These are phyloP conservation scores for Ichneumon xanthorius DNA, from an alignment of 2,888 invertebrate species.

Conservation along the genomic window DNA sequence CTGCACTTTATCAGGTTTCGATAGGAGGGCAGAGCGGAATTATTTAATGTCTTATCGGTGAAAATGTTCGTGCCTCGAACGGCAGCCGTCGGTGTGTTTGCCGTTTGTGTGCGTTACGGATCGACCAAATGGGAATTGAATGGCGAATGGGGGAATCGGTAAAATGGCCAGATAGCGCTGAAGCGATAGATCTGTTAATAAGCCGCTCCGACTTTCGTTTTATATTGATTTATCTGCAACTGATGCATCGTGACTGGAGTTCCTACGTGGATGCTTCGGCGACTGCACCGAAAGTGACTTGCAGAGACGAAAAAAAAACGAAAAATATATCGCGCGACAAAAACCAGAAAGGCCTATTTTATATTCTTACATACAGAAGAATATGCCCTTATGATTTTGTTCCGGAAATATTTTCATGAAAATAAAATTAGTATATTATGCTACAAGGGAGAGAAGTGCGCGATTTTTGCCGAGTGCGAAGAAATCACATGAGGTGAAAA, in stretches of 20 bases:
- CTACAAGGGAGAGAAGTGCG: too few relatives aligned
- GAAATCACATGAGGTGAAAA: too few relatives aligned
- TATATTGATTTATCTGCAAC: background rate
- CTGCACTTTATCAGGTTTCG: constrained; percentile 28
- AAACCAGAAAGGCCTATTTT: too few relatives aligned
- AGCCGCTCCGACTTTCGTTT: background rate
- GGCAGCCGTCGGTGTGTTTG: background rate
- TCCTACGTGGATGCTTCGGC: background rate
- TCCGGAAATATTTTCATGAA: too few relatives aligned
- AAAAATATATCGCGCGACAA: background rate
- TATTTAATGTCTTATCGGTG: constrained; percentile 27
- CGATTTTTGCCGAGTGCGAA: too few relatives aligned
- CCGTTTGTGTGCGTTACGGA: background rate
- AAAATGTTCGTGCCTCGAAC: constrained; percentile 2
- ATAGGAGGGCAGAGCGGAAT: constrained; percentile 19
- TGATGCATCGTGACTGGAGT: background rate
- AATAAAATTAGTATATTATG: too few relatives aligned
- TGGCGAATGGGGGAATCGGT: background rate
- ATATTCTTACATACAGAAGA: too few relatives aligned
- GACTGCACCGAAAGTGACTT: background rate
- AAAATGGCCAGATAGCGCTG: background rate
- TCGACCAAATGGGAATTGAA: constrained; percentile 15
- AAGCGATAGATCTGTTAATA: background rate
- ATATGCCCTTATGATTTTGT: too few relatives aligned
- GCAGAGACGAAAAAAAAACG: background rate